These are phyloP conservation scores for Oenanthe oenanthe DNA, from an alignment of 2,113 vertebrate genomes.

Conservation along the genomic window DNA sequence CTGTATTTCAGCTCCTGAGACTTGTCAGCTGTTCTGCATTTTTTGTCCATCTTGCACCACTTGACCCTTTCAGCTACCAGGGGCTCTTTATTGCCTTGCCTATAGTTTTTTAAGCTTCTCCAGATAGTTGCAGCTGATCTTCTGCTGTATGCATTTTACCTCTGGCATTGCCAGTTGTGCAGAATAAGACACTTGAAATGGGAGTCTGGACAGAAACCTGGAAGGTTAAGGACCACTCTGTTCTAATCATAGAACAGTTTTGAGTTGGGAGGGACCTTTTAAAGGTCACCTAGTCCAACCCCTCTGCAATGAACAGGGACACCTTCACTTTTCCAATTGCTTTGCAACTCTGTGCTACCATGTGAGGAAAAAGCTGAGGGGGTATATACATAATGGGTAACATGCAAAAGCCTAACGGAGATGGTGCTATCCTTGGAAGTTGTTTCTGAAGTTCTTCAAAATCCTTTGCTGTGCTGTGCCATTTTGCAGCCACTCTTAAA, in stretches of 20 bases:
- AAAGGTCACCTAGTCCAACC: not conserved
- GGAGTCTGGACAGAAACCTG: not conserved
- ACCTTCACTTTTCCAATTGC: rapidly evolving
- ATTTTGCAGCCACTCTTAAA: not conserved
- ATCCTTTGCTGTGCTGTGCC: not conserved
- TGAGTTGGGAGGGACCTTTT: not conserved
- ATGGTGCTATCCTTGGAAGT: not conserved
- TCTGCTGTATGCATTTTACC: not conserved
- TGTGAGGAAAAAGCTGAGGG: not conserved
- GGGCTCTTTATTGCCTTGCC: not conserved
- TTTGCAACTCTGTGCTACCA: not conserved
- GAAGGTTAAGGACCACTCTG: not conserved
- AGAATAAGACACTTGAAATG: not conserved
- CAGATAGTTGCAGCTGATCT: not conserved
- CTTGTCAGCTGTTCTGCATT: not conserved
- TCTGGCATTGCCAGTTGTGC: not conserved
- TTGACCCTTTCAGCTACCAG: not conserved
- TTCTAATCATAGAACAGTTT: not conserved
- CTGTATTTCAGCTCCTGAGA: not conserved
- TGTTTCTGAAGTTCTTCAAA: not conserved
- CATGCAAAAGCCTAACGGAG: not conserved
- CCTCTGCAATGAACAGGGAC: not conserved
- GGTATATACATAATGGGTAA: not conserved
- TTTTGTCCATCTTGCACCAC: not conserved
- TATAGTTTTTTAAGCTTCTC: not conserved